Conservation (phyloP, 2,797 vertebrate species). For the Benthosema pterotum region DNA sequence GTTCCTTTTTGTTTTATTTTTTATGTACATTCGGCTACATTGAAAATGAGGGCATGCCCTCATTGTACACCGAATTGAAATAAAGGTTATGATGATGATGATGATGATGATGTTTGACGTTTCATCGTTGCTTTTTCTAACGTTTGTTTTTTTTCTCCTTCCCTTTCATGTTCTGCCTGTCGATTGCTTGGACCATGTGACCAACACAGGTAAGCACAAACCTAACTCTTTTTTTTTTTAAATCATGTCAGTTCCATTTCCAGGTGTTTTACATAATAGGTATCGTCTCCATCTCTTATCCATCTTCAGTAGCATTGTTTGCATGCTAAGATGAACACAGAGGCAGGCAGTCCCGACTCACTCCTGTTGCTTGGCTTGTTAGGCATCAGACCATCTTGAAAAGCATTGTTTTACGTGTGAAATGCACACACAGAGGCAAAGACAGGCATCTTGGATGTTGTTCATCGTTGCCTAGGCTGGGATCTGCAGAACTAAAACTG, state of each 20-base stretch:
- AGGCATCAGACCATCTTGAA: too few species aligned
- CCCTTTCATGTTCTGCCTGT: constrained; percentile 42
- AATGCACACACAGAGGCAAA: too few species aligned
- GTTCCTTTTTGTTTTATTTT: too few species aligned
- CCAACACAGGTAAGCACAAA: constrained; percentile 70
- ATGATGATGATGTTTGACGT: background rate
- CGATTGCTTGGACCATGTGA: constrained; percentile 6
- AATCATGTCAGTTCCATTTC: background rate
- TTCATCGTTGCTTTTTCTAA: constrained; percentile 24
- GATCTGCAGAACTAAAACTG: constrained; percentile 19
- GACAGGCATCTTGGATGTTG: background rate
- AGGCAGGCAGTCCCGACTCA: background rate
- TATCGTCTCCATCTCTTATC: background rate
- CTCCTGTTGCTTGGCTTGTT: background rate
- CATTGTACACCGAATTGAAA: too few species aligned
- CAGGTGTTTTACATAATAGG: background rate
- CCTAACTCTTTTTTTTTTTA: background rate
- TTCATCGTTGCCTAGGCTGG: background rate
- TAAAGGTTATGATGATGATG: too few species aligned
- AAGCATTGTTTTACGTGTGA: too few species aligned
- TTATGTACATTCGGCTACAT: too few species aligned
- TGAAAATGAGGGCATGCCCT: too few species aligned
- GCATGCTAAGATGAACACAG: background rate
- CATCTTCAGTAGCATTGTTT: background rate
- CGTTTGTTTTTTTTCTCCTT: background rate